phyloP scores from a whole-genome alignment of 2,113 vertebrate species.

The Hystrix cristata region DNA sequence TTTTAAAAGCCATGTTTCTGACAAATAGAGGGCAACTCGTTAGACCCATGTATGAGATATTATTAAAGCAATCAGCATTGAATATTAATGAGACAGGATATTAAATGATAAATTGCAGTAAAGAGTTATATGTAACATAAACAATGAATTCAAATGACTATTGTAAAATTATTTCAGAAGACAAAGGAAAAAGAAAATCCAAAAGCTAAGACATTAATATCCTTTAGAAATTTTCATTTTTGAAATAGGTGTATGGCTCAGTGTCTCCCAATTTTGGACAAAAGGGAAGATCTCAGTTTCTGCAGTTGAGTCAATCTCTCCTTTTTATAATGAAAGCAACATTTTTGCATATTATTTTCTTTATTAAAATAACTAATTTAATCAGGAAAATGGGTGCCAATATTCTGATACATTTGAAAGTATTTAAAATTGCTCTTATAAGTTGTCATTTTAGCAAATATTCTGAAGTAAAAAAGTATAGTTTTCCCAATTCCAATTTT shows the following conservation, averaged over 20 bases:
- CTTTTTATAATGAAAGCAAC: neutral
- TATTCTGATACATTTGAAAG: neutral
- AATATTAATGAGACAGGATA: conserved; percentile 81
- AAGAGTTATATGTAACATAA: conserved; percentile 75
- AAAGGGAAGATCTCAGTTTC: neutral
- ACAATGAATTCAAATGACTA: conserved; percentile 75
- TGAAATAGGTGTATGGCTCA: neutral
- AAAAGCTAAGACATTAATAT: neutral
- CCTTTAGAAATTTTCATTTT: neutral
- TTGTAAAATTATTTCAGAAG: conserved; percentile 45
- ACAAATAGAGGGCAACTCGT: conserved; percentile 81
- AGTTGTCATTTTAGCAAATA: conserved; percentile 29
- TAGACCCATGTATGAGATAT: conserved; percentile 82
- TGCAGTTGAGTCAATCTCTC: neutral
- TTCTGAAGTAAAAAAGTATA: neutral
- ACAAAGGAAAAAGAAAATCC: neutral
- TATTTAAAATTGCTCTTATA: neutral
- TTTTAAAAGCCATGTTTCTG: conserved; percentile 80
- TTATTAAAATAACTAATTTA: neutral
- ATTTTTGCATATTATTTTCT: neutral
- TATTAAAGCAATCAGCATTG: conserved; percentile 82
- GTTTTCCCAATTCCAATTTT: neutral
- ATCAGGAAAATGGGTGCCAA: neutral
- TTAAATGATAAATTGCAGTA: conserved; percentile 83
- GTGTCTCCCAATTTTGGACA: neutral